phyloP scores from a whole-genome alignment of 2,888 invertebrate species.

The Camponotus fellah region DNA sequence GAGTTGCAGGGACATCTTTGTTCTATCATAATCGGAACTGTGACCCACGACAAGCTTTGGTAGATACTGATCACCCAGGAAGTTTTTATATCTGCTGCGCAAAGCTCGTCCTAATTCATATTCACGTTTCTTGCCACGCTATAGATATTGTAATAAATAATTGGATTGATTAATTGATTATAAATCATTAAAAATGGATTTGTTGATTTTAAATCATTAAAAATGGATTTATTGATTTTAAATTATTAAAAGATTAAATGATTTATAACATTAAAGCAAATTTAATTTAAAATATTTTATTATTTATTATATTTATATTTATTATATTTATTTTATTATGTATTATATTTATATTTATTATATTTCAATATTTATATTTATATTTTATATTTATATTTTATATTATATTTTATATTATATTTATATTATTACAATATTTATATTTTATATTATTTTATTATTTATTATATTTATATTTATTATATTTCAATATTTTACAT shows the following conservation, averaged over 20 bases:
- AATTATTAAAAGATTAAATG: no score
- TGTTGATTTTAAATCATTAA: background rate
- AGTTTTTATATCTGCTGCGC: conserved; percentile 85
- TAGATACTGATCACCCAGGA: conserved; percentile 86
- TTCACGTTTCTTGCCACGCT: conserved; percentile 87
- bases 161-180: background rate
- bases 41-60: conserved; percentile 83
- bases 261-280: background rate
- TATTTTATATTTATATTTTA: no score
- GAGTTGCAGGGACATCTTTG: conserved; percentile 91
- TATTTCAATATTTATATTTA: no score
- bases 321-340: no score
- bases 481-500: background rate
- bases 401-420: no score
- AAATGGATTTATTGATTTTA: no score
- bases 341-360: no score
- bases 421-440: no score
- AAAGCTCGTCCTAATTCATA: conserved; percentile 87
- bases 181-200: background rate
- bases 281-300: conserved; percentile 21
- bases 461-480: no score
- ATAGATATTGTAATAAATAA: conserved; percentile 54
- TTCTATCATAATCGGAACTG: conserved; percentile 91
- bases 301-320: no score
- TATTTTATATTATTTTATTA: no score